Base-by-base conservation (phyloP, 2,888 invertebrate genomes). In the Tinea trinotella region DNA sequence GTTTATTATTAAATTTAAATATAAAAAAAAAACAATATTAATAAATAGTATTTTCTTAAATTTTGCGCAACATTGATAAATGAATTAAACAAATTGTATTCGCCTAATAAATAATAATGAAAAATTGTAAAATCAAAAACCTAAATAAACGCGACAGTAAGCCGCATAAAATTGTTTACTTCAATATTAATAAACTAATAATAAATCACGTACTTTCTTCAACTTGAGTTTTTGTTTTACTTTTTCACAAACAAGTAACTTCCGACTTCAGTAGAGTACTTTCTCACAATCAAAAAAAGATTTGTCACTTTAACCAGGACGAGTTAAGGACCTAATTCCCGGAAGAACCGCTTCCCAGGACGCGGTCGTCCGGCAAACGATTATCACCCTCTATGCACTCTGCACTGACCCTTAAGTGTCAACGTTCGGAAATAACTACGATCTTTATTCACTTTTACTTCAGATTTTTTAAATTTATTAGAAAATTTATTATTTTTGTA, bases 221-320 rank as follows among this genome's bases (percentile, higher is more conserved):
- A 22, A 30, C 7, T 7, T 30, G 7, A 30, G n/a, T 7, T n/a
- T 7, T 7, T 22, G 22, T 5, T 30, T 30, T 30, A n/a, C n/a
- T n/a, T n/a, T n/a, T n/a, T n/a, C n/a, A n/a, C 30, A 10, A 48
- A 48, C n/a, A 19, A 48, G 7, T 19, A 19, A 48, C 48, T 48
- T 48, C 48, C 48, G 18, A 15, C 9, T 2, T n/a, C 15, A 54
- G 34, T 18, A 46, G 22, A 24, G 3, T 15, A 46, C 18, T 73
- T 79, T 79, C 81, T 71, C 78, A 81, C 74, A 82, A 82, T 84
- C 82, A 82, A 84, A 84, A 83, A 82, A 84, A 81, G 82, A 84
- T 84, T 84, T 83, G 83, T 82, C 82, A 77, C 79, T 74, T 72
- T 44, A 53, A 61, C 67, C 59, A 59, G 62, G 50, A 15, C 13